A percentile compares a stretch with the other conserved stretches of the same genome.
Evolutionary conservation across 1,140 invertebrate species (phyloP).

Genomic region (Thrips palmi): DNA sequence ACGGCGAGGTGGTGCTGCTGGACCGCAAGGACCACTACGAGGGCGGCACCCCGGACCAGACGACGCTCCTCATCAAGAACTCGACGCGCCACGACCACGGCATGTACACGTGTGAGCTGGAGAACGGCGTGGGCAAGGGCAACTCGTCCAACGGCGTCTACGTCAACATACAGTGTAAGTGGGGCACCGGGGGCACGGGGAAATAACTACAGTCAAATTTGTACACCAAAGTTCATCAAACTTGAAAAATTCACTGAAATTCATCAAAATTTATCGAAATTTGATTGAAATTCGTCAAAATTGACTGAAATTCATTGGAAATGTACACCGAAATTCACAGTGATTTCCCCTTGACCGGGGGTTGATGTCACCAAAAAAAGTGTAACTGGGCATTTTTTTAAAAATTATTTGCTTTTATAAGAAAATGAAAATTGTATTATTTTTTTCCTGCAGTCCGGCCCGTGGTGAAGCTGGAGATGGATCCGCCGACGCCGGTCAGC

Average conservation of each 20-base stretch:
- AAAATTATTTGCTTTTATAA: slow-evolving; percentile 6
- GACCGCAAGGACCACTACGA: slow-evolving; percentile 44
- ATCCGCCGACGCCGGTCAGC: slow-evolving; percentile 50
- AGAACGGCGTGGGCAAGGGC: slow-evolving; percentile 52
- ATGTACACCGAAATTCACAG: too few relatives aligned
- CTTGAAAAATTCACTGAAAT: too few relatives aligned
- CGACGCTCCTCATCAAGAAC: slow-evolving; percentile 53
- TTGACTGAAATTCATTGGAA: too few relatives aligned
- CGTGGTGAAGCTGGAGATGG: slow-evolving; percentile 54
- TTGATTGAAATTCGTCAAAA: too few relatives aligned
- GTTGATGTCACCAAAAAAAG: too few relatives aligned
- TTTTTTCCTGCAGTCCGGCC: slow-evolving; percentile 50
- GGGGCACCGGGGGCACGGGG: slow-evolving; percentile 3
- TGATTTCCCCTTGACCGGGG: too few relatives aligned
- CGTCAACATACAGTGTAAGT: slow-evolving; percentile 66
- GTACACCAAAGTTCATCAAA: background rate
- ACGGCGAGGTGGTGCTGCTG: slow-evolving; percentile 44
- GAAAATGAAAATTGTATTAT: slow-evolving; percentile 9
- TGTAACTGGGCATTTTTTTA: too few relatives aligned
- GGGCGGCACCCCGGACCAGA: slow-evolving; percentile 51
- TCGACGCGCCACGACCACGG: slow-evolving; percentile 57
- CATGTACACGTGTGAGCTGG: slow-evolving; percentile 56
- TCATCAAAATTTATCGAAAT: too few relatives aligned
- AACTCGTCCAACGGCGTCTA: slow-evolving; percentile 46
- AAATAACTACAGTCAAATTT: background rate